Conservation (phyloP, 2,888 invertebrate genomes). For the Acutogordius australiensis region DNA sequence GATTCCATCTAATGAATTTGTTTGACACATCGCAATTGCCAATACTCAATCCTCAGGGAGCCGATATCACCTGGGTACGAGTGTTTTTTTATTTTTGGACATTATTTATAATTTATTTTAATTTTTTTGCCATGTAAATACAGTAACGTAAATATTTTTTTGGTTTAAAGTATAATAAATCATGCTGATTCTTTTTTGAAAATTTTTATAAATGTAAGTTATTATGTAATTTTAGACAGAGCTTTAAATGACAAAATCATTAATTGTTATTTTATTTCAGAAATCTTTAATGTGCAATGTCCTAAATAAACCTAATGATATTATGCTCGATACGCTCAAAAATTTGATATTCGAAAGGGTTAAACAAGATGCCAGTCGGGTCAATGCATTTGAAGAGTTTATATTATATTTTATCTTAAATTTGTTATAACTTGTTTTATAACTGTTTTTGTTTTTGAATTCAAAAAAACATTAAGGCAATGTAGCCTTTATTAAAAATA, state of each 20-base stretch:
- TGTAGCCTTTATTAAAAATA: too few relatives aligned
- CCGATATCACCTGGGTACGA: neutral
- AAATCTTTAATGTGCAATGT: constrained; percentile 53
- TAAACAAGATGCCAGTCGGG: constrained; percentile 19
- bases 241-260: neutral
- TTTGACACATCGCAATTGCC: neutral
- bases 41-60: neutral
- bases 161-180: too few relatives aligned
- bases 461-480: too few relatives aligned
- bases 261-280: too few relatives aligned
- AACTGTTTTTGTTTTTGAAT: too few relatives aligned
- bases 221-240: neutral
- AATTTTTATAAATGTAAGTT: neutral
- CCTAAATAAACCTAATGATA: constrained; percentile 50
- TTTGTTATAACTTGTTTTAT: too few relatives aligned
- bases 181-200: too few relatives aligned
- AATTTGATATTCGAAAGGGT: constrained; percentile 49
- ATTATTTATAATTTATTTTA: too few relatives aligned
- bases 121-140: too few relatives aligned
- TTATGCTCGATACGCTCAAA: constrained; percentile 69
- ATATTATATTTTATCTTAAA: too few relatives aligned
- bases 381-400: constrained; percentile 15
- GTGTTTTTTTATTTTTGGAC: too few relatives aligned
- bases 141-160: too few relatives aligned
- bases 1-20: neutral